Conservation (phyloP, 1,140 invertebrate species). For the Ctenoplectra terminalis region DNA sequence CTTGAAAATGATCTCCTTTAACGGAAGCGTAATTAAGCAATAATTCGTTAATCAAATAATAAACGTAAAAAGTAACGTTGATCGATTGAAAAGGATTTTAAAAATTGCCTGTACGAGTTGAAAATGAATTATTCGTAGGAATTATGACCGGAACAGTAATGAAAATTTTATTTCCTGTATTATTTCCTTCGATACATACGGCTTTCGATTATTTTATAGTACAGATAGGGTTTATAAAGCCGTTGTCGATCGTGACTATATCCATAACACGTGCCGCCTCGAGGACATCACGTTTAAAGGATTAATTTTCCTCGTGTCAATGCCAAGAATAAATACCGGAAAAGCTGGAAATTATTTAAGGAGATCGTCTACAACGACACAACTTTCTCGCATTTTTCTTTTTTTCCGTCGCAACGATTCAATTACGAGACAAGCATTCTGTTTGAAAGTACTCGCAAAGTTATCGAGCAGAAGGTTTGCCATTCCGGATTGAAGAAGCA, state of each 20-base stretch:
- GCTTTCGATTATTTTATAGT: not conserved
- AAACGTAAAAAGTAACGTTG: not conserved
- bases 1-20: not conserved
- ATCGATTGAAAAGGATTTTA: not conserved
- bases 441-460: slow-evolving; percentile 2
- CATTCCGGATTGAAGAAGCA: not conserved
- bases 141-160: not conserved
- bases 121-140: not conserved
- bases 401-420: slow-evolving; percentile 24
- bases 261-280: slow-evolving; percentile 31
- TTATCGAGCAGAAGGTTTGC: slow-evolving; percentile 5
- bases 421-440: slow-evolving; percentile 45
- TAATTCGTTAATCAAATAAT: not conserved
- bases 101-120: not conserved
- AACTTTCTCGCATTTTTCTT: not conserved
- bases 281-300: slow-evolving; percentile 33
- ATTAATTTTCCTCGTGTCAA: slow-evolving; percentile 21
- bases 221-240: not conserved
- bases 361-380: not conserved
- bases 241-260: slow-evolving; percentile 3
- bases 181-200: not conserved
- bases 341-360: slow-evolving; percentile 33
- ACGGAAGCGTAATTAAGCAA: not conserved
- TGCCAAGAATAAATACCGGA: slow-evolving; percentile 14
- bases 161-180: not conserved